Base-by-base conservation (phyloP, 2,113 vertebrate species). In the Aythya baeri region DNA sequence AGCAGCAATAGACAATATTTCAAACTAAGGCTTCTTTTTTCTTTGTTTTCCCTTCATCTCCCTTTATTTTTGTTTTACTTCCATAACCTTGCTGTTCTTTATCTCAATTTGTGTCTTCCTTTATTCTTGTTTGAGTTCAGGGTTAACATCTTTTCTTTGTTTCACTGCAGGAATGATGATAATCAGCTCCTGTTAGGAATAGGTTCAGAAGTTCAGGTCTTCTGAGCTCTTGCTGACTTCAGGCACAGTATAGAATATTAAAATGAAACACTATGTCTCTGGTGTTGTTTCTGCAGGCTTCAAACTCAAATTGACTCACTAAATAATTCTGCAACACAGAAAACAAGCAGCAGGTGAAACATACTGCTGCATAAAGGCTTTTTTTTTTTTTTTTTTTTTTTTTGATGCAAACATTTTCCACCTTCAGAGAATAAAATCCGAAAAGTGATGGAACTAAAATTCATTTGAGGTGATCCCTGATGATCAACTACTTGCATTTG, bases 161-260 rank as follows among this genome's bases (percentile, higher is more conserved):
- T 96, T 94, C 88, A 17, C 59, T 94, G 50, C 31, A 58, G 71
- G 83, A 81, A 44, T 38, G 11, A 73, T 71, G 76, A 55, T 70
- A 90, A 88, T 54, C 74, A 54, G 17, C 25, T 96, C 21, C 66
- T 80, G 32, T 68, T 94, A 93, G 81, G 61, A 86, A 84, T 43
- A 91, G 55, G 76, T 92, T 97, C 96, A 94, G 67, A 89, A 94
- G 62, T 88, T 97, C 92, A 97, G 34, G 52, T 74, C 25, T 96
- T 94, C 62, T 84, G 61, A 83, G 87, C 26, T 88, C 52, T 92
- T 88, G 32, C 50, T 84, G 50, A 91, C 41, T 96, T 74, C 50
- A 89, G 65, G 61, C 66, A 23, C 49, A 86, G 79, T 50, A 91
- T 43, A 81, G 62, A 92, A 85, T 95, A 89, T 70, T 75, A 73